Conservation (phyloP, 2,797 vertebrate species). For the Cottoperca gobio region DNA sequence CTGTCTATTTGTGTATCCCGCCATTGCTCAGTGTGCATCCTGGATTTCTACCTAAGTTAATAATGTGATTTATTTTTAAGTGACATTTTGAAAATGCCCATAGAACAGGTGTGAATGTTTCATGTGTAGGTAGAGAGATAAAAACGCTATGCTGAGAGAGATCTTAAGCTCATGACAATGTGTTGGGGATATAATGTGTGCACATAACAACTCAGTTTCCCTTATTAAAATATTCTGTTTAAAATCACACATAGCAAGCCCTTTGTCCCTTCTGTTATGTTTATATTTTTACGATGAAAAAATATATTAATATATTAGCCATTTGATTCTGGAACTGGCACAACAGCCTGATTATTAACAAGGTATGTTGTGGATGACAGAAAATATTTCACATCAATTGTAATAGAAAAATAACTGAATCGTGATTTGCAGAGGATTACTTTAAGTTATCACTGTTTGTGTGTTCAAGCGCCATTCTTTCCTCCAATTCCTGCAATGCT, state of each 20-base stretch:
- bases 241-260: background rate
- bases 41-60: background rate
- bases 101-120: slow-evolving; percentile 5
- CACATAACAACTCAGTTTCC: background rate
- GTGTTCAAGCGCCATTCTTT: background rate
- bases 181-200: background rate
- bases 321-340: background rate
- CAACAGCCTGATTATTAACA: background rate
- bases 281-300: background rate
- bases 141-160: background rate
- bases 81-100: slow-evolving; percentile 8
- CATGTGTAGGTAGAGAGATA: background rate
- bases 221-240: background rate
- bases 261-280: background rate
- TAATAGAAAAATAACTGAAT: background rate
- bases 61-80: background rate
- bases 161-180: background rate
- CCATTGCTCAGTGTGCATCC: background rate
- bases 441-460: background rate
- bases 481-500: no score
- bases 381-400: background rate
- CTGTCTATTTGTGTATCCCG: slow-evolving; percentile 7
- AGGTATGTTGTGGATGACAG: background rate
- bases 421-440: background rate
- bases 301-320: background rate